Percentiles rank a stretch among this genome's conserved stretches.
Conservation (phyloP, 2,797 vertebrate genomes). For the Astyanax mexicanus region DNA sequence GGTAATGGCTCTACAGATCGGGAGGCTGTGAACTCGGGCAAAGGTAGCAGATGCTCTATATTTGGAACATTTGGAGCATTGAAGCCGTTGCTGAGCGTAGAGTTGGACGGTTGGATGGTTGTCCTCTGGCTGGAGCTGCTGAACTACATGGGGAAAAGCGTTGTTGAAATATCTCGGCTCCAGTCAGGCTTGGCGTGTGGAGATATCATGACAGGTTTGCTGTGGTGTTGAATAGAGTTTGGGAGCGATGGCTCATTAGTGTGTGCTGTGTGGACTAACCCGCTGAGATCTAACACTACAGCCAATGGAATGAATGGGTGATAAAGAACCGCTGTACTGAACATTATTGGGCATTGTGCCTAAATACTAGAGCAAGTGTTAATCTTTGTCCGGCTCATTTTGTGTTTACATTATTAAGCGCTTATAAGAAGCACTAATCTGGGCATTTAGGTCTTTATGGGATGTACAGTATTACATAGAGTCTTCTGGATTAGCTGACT, state of each 20-base stretch:
- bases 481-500: too few relatives aligned
- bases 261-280: slow-evolving; percentile 1
- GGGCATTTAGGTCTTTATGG: background rate
- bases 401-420: background rate
- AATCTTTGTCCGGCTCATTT: background rate
- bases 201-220: slow-evolving; percentile 13
- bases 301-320: background rate
- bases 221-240: slow-evolving; percentile 16
- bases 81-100: slow-evolving; percentile 12
- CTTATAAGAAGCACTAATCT: background rate
- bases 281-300: background rate
- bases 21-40: slow-evolving; percentile 59
- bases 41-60: slow-evolving; percentile 52
- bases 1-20: slow-evolving; percentile 53
- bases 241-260: slow-evolving; percentile 34
- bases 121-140: slow-evolving; percentile 32
- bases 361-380: background rate
- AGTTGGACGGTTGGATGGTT: slow-evolving; percentile 13
- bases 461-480: too few relatives aligned
- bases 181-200: slow-evolving; percentile 27
- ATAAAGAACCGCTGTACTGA: background rate
- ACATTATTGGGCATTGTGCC: background rate
- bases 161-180: slow-evolving; percentile 24
- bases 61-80: slow-evolving; percentile 43
- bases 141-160: slow-evolving; percentile 18